Base-by-base conservation (phyloP, 2,113 vertebrate genomes). In the Lepus europaeus region DNA sequence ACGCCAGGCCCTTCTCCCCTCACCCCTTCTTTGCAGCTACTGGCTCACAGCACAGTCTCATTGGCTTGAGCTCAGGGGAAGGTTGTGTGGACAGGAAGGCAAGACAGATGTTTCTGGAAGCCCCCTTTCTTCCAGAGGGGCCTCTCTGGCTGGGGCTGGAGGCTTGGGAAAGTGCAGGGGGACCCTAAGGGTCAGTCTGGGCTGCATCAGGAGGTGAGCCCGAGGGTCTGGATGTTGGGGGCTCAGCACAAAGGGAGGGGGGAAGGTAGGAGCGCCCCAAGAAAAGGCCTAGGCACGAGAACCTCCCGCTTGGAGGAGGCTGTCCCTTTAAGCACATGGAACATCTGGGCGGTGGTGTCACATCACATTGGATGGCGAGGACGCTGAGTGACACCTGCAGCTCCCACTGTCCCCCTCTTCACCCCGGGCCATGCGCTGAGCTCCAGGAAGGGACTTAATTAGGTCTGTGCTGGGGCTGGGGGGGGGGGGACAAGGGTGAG, bases 311-410 rank as follows among this genome's bases (percentile, higher is more conserved):
- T 17, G 17, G 73, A 39, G 19, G n/a, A 7, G 22, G 4, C 78
- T 36, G 31, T 59, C 69, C 76, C 94, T 97, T 95, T 79, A 91
- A 94, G 90, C 0, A 1, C 84, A 45, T 11, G 53, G 53, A 22
- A 68, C 77, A 53, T 87, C 81, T 80, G 87, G 86, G 78, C 13
- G 2, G 5, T 64, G 10, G 33, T 90, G 95, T 97, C 97, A 95
- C 83, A 87, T 94, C 96, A 72, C 36, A 74, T 91, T 79, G 31
- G 72, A 53, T 1, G 0, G 3, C 81, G 64, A 61, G 73, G 56
- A 89, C 72, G 61, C 83, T 9, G 68, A 96, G 53, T 82, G 96
- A 95, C 10, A 64, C 83, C 66, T 89, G 86, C 16, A 1, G 45
- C 17, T 85, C 70, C 56, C 17, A 23, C 31, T 31, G 33, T 9